Base-by-base conservation (phyloP, 2,888 invertebrate genomes). In the Ferrisia virgata region DNA sequence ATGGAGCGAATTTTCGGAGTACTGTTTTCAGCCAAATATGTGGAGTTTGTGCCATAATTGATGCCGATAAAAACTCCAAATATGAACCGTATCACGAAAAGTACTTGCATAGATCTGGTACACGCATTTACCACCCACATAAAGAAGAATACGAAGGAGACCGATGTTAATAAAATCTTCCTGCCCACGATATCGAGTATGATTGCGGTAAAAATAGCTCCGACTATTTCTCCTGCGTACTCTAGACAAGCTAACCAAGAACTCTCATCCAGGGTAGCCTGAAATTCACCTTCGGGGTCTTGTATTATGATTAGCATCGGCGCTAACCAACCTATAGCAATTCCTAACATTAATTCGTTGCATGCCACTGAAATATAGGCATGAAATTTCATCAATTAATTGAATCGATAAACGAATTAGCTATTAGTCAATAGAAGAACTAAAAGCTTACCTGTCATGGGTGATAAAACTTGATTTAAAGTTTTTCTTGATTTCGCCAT, bases 321-420 rank as follows among this genome's bases (percentile, higher is more conserved):
- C 4, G 79, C 79, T n/a, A 79, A 8, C 79, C 79, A 79, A 13
- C 79, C 79, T n/a, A n/a, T n/a, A n/a, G n/a, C n/a, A n/a, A n/a
- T n/a, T n/a, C n/a, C n/a, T n/a, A n/a, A n/a, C n/a, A n/a, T n/a
- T n/a, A n/a, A 2, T 40, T 40, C 40, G 13, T 40, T 40, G 36
- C n/a, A n/a, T n/a, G n/a, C n/a, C n/a, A n/a, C n/a, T n/a, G n/a
- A n/a, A n/a, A n/a, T n/a, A n/a, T n/a, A n/a, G n/a, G n/a, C n/a
- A n/a, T n/a, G n/a, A n/a, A n/a, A n/a, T n/a, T n/a, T n/a, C n/a
- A n/a, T n/a, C n/a, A n/a, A n/a, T n/a, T n/a, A n/a, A n/a, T n/a
- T n/a, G n/a, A n/a, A n/a, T n/a, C n/a, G n/a, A n/a, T n/a, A n/a
- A n/a, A n/a, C n/a, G n/a, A n/a, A n/a, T n/a, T n/a, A n/a, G n/a